Evolutionary conservation across 2,888 invertebrate genomes (phyloP).

Genomic region (Meganola albula): DNA sequence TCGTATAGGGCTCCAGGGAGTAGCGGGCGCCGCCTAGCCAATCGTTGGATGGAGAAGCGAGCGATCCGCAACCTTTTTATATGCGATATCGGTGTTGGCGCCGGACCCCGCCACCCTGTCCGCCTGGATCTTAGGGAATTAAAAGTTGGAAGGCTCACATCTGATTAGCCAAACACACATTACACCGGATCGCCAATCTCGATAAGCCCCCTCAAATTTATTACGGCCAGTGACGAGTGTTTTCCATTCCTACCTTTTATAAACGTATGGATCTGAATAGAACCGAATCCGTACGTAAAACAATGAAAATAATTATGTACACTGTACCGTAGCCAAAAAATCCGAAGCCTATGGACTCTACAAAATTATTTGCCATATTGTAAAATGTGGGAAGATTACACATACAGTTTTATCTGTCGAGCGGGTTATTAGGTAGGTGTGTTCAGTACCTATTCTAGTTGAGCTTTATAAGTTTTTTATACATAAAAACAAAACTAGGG

Average conservation of each 20-base stretch:
- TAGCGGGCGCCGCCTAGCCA: slow-evolving; percentile 81
- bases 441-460: too few relatives aligned
- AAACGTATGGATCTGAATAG: slow-evolving; percentile 35
- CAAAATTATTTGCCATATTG: too few relatives aligned
- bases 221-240: slow-evolving; percentile 55
- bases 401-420: too few relatives aligned
- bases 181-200: slow-evolving; percentile 62
- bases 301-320: too few relatives aligned
- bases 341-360: too few relatives aligned
- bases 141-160: slow-evolving; percentile 70
- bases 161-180: slow-evolving; percentile 72
- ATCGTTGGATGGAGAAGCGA: slow-evolving; percentile 76
- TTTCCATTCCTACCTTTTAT: slow-evolving; percentile 50
- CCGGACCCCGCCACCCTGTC: slow-evolving; percentile 52
- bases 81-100: slow-evolving; percentile 69
- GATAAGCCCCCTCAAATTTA: slow-evolving; percentile 67
- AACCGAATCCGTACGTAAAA: too few relatives aligned
- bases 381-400: too few relatives aligned
- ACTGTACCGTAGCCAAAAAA: too few relatives aligned
- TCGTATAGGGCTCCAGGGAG: slow-evolving; percentile 80
- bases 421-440: too few relatives aligned
- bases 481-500: too few relatives aligned
- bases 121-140: slow-evolving; percentile 57
- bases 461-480: too few relatives aligned
- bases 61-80: slow-evolving; percentile 78